These are phyloP conservation scores for Hemibagrus wyckioides DNA, from an alignment of 2,113 vertebrate genomes.

Conservation along the genomic window DNA sequence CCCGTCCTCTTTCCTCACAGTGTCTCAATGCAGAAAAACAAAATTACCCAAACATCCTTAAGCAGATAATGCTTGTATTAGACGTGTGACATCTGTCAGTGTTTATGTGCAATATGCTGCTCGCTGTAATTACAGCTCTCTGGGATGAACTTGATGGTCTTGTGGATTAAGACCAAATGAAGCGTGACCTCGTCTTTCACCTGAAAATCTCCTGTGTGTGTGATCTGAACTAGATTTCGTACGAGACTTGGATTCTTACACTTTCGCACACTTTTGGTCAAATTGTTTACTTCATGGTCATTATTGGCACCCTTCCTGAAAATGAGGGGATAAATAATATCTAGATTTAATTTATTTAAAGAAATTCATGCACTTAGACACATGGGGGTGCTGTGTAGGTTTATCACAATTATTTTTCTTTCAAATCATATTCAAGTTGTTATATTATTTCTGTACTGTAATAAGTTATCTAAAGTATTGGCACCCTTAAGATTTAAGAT, in stretches of 20 bases:
- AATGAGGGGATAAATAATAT: neutral
- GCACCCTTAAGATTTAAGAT: neutral
- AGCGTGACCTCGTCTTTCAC: constrained; percentile 75
- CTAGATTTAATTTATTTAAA: neutral
- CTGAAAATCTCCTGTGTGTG: constrained; percentile 61
- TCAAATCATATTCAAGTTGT: neutral
- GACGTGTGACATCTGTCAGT: constrained; percentile 81
- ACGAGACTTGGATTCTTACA: neutral
- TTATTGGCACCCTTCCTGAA: neutral
- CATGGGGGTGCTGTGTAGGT: neutral
- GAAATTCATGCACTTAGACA: neutral
- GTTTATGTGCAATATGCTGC: constrained; percentile 68
- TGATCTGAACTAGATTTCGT: neutral
- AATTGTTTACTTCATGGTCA: neutral
- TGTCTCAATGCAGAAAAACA: constrained; percentile 62
- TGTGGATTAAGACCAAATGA: constrained; percentile 72
- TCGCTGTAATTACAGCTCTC: constrained; percentile 69
- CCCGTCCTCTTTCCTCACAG: neutral
- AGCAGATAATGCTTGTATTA: constrained; percentile 82
- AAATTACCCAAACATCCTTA: constrained; percentile 74
- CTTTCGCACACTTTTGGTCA: no score
- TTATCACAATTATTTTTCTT: neutral
- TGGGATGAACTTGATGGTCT: constrained; percentile 67
- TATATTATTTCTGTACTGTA: neutral
- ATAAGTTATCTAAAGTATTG: neutral